These are phyloP conservation scores for Tinamus major DNA, from an alignment of 2,797 vertebrate species.

Conservation along the genomic window DNA sequence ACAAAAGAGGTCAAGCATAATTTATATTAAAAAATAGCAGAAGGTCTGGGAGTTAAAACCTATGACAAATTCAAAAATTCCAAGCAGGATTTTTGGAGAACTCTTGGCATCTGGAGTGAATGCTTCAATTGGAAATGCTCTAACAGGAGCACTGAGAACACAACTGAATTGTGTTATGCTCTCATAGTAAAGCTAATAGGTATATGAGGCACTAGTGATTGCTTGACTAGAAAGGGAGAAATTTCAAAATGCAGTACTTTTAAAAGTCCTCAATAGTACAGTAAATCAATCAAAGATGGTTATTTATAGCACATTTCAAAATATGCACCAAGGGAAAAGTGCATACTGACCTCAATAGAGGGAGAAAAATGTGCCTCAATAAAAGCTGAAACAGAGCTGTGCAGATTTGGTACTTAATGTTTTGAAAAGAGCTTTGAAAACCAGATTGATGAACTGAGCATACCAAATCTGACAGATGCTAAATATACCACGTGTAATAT, in stretches of 20 bases:
- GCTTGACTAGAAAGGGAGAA: background rate
- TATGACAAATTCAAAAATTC: background rate
- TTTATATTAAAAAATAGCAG: background rate
- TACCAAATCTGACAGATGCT: background rate
- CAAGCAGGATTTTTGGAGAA: background rate
- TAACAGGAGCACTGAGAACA: background rate
- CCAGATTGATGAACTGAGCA: background rate
- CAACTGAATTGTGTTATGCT: background rate
- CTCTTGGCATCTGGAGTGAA: background rate
- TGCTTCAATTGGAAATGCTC: background rate
- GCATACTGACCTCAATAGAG: background rate
- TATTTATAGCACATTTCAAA: slow-evolving; percentile 35
- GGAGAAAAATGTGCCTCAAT: background rate
- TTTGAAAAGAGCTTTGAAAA: slow-evolving; percentile 11
- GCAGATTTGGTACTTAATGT: background rate
- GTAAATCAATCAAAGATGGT: background rate
- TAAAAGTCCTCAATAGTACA: background rate
- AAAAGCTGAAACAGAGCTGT: background rate
- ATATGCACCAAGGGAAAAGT: background rate
- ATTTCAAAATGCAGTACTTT: background rate
- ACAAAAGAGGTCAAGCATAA: background rate
- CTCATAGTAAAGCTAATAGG: background rate
- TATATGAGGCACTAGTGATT: background rate
- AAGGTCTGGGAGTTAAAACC: background rate
- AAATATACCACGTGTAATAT: background rate